Evolutionary conservation across 2,113 vertebrate species (phyloP), one percentile per base, ranked within the genome.

Genomic region (Neodontobutis hainanensis): DNA sequence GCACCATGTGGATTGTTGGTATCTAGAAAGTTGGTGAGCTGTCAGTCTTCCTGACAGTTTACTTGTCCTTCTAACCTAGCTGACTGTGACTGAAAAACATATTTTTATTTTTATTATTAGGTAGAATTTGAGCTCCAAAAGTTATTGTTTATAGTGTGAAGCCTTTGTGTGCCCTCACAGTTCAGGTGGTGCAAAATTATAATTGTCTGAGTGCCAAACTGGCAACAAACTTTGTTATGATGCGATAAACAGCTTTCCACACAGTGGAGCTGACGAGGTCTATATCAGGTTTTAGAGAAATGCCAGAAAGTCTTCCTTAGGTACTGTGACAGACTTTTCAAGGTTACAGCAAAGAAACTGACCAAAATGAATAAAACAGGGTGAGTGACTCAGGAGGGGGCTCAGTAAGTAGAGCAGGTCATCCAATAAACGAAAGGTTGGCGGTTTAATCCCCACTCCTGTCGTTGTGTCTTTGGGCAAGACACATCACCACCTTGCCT

Each of bases 231-330:
- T 53, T 70, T 44, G 43, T 50, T 55, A 60, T 50, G 58, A 68
- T 50, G 77, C 72, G 70, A 80, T 73, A 83, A 83, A 81, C 63
- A 72, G 73, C 70, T 58, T 77, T 65, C 45, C 53, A 69, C 36
- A 36, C 68, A 44, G 58, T 34, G n/a, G 46, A 15, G 56, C 4
- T 77, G 73, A 78, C 67, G 62, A 73, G 71, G 65, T 68, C 70
- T 34, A 45, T 57, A 73, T 73, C 48, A 61, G 32, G 55, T 72
- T 81, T 76, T 68, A 71, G 61, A 44, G 38, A 46, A 35, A 52
- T 49, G 78, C 64, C 55, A 55, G 15, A 46, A 52, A 9, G 27
- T 72, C 15, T 16, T n/a, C 32, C 61, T 65, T 70, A 40, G 64
- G 58, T 64, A 70, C 66, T 60, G 35, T 27, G 68, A 67, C 40